These are phyloP conservation scores for Hippocampus zosterae DNA, from an alignment of 2,113 vertebrate genomes.

Conservation along the genomic window DNA sequence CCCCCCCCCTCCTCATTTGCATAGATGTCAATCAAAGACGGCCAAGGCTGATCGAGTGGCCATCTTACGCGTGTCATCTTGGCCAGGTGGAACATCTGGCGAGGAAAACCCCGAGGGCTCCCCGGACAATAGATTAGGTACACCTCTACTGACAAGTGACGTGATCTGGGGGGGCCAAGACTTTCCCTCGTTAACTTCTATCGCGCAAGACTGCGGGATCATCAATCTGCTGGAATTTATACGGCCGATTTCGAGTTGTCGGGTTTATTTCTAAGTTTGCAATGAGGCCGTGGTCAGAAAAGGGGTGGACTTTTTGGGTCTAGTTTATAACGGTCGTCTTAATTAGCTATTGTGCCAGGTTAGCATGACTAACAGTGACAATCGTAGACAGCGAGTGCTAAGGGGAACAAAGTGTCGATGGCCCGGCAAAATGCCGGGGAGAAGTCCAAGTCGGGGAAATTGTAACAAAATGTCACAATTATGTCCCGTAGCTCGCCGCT, in stretches of 20 bases:
- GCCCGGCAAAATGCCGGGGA: not conserved
- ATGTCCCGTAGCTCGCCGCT: conserved; percentile 74
- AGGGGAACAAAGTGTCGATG: not conserved
- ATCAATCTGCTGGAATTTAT: too few relatives aligned
- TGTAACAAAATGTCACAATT: conserved; percentile 83
- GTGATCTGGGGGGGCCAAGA: too few relatives aligned
- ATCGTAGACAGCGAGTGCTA: too few relatives aligned
- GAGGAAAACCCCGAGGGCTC: not conserved
- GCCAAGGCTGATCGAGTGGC: not conserved
- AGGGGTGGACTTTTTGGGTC: too few relatives aligned
- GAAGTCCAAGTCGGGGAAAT: conserved; percentile 53
- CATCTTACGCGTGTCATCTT: conserved; percentile 30
- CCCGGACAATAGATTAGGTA: not conserved
- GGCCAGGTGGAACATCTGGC: not conserved
- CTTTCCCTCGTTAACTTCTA: too few relatives aligned
- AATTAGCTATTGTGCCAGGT: too few relatives aligned
- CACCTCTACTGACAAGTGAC: not conserved
- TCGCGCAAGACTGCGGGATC: too few relatives aligned
- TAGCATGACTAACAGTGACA: too few relatives aligned
- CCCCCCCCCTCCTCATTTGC: conserved; percentile 58
- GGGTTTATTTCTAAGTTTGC: too few relatives aligned
- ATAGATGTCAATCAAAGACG: conserved; percentile 66
- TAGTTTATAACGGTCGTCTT: too few relatives aligned
- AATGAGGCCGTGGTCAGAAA: too few relatives aligned
- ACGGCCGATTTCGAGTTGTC: too few relatives aligned